Evolutionary conservation across 2,113 vertebrate genomes (phyloP), one percentile per base, ranked within the genome.

Genomic region (Leptodactylus fuscus): DNA sequence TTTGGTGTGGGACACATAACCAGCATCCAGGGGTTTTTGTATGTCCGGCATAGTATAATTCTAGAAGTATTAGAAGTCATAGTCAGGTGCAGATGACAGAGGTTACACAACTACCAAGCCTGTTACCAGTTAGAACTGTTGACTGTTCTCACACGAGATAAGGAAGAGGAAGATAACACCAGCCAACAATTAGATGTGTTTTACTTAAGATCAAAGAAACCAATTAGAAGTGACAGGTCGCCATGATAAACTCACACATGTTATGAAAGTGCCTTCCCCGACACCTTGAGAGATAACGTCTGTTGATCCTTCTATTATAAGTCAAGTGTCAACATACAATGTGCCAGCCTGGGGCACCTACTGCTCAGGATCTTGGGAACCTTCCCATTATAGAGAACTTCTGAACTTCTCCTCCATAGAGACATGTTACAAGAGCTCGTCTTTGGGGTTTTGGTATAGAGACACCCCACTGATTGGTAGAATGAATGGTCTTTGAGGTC

Each of bases 121-220:
- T 69, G 34, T 36, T 9, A 20, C 34, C 5, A 16, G 62, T 34
- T 67, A 67, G 69, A 71, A 41, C 69, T 71, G 69, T 74, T 74
- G 44, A 29, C 41, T 75, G 44, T 48, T 75, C 15, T 29, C 20
- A 18, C 22, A 3, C 16, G 32, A 38, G 76, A 58, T 79, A 60
- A 79, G 73, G 46, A 9, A 20, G 36, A 75, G 71, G 38, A 74
- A 27, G 51, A 55, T 78, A 58, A 55, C 75, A 22, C 49, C 4
- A 9, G 13, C 48, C 75, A n/a, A 55, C 49, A 55, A 60, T n/a
- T n/a, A 55, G 41, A 79, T 55, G 76, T 60, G 76, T 60, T 79
- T 38, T 41, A 41, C 16, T 60, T 27, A 60, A 16, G 76, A 79
- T 79, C 76, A 79, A 79, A 79, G 76, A n/a, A 49, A 75, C 12